Conservation (phyloP, 2,888 invertebrate species). For the Rhaphigaster nebulosa region DNA sequence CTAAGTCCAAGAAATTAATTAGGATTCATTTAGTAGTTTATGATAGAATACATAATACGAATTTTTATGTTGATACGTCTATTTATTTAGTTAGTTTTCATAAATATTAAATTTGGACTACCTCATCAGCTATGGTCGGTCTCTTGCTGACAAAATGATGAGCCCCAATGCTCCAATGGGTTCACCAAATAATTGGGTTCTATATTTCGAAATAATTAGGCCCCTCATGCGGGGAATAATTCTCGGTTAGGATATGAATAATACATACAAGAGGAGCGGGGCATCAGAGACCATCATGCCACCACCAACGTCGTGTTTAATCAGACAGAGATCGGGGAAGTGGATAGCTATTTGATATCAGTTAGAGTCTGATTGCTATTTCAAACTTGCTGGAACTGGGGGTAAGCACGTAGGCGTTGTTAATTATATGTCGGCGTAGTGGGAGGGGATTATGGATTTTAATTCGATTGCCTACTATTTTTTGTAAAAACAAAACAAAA, state of each 20-base stretch:
- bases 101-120: background rate
- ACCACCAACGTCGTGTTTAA: background rate
- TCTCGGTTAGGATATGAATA: background rate
- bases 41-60: too few species aligned
- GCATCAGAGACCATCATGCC: background rate
- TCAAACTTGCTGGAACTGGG: background rate
- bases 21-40: too few species aligned
- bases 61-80: too few species aligned
- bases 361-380: background rate
- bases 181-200: background rate
- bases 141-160: background rate
- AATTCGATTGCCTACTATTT: too few species aligned
- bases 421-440: background rate
- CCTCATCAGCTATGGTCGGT: background rate
- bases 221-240: background rate
- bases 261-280: background rate
- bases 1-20: too few species aligned
- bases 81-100: too few species aligned
- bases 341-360: background rate
- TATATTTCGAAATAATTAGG: background rate
- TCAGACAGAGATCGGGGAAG: conserved; percentile 17
- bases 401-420: background rate
- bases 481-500: too few species aligned
- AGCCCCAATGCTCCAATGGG: background rate
- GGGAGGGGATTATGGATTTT: background rate